Conservation (phyloP, 2,797 vertebrate species). For the Phrynocephalus vlangalii region DNA sequence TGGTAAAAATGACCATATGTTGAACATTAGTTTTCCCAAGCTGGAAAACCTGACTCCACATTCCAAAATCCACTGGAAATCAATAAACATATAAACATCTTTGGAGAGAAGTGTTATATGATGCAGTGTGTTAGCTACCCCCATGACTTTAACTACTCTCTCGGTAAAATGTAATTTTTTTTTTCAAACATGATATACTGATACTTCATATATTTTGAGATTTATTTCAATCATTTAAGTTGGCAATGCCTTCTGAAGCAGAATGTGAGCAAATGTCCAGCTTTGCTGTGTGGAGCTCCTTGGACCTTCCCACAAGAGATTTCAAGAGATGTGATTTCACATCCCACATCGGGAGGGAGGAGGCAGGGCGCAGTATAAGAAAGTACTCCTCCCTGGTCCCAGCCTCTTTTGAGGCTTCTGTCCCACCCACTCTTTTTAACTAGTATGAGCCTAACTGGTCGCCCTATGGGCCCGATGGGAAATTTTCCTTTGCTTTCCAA, state of each 20-base stretch:
- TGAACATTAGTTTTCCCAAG: conserved; percentile 65
- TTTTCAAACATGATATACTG: conserved; percentile 25
- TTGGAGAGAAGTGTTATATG: conserved; percentile 51
- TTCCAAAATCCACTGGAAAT: conserved; percentile 61
- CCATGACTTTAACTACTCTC: conserved; percentile 41
- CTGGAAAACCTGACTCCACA: conserved; percentile 48
- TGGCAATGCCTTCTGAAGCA: neutral
- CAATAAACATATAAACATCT: conserved; percentile 58
- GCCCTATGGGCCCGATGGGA: too few species aligned
- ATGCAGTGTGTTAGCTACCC: conserved; percentile 40
- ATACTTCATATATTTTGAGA: neutral
- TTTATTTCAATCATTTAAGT: conserved; percentile 2
- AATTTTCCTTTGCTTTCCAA: too few species aligned
- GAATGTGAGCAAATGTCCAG: neutral
- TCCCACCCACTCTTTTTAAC: too few species aligned
- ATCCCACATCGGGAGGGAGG: too few species aligned
- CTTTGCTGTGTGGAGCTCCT: too few species aligned
- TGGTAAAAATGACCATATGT: conserved; percentile 51
- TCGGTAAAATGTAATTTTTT: conserved; percentile 43
- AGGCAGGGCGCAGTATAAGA: too few species aligned
- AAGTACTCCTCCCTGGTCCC: too few species aligned
- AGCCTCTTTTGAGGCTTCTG: too few species aligned
- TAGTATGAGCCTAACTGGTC: too few species aligned
- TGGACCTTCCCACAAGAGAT: too few species aligned
- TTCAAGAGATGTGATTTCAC: too few species aligned